Evolutionary conservation across 2,797 vertebrate species (phyloP), one percentile per base, ranked within the genome.

Genomic region (Chrosomus eos): DNA sequence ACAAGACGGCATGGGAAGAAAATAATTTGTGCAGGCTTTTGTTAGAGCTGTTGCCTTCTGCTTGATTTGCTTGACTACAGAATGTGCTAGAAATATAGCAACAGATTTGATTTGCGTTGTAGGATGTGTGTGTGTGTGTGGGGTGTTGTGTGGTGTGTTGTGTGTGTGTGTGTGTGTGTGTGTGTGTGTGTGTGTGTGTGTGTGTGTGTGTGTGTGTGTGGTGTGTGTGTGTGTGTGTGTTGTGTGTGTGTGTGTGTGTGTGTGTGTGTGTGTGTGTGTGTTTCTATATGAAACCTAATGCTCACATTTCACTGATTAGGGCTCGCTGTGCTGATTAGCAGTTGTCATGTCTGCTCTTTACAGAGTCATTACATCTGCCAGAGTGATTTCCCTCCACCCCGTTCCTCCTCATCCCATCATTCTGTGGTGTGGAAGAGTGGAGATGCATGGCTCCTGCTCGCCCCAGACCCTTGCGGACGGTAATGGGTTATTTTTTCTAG

Each of bases 341-440:
- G 68, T 83, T 82, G 82, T 86, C 88, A 87, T 88, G 83, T 82
- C 66, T 90, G 81, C 70, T 88, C 81, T 82, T 85, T 81, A 87
- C 85, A 86, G 74, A 80, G 75, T 71, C 62, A 68, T 86, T 85
- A 86, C 45, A 60, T 86, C 86, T 75, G 84, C 82, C 82, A 68
- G 83, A 82, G 83, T 84, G 83, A 87, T 80, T 85, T 78, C 68
- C 66, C 53, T 77, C 72, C 80, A 85, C 55, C 75, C 67, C 38
- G 26, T 78, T 79, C 80, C 82, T 85, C 86, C 85, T 85, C 86
- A 82, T 86, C 21, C 62, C 68, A 67, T 79, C 72, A 79, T 85
- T 68, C 90, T 79, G 43, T 88, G 87, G 74, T 85, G 89, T 89
- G 89, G 87, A 89, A 88, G 84, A 90, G 67, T 79, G 82, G 74